phyloP scores from a whole-genome alignment of 1,140 invertebrate species.

The Drosophila parvula region DNA sequence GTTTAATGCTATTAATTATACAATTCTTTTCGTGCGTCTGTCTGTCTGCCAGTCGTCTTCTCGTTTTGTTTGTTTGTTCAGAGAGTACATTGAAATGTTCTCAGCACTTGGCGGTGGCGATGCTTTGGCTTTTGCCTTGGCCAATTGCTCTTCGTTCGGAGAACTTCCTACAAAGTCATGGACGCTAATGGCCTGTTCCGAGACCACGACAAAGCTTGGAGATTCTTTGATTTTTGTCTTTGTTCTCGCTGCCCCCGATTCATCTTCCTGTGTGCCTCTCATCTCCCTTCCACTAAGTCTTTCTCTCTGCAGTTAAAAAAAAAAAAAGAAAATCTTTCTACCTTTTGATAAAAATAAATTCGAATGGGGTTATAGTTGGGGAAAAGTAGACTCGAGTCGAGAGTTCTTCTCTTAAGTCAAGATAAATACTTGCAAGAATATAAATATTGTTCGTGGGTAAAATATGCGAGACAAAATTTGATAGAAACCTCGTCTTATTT shows the following conservation, averaged over 20 bases:
- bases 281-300: conserved; percentile 9
- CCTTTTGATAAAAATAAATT: not conserved
- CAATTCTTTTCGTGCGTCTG: conserved; percentile 45
- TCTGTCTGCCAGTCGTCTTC: conserved; percentile 2
- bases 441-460: no score
- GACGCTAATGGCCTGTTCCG: conserved; percentile 57
- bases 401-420: no score
- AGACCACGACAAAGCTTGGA: conserved; percentile 43
- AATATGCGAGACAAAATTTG: no score
- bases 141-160: conserved; percentile 17
- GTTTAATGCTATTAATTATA: conserved; percentile 77
- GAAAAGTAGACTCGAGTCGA: not conserved
- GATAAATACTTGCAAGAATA: no score
- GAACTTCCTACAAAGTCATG: conserved; percentile 65
- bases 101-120: conserved; percentile 25
- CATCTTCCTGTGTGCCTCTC: not conserved
- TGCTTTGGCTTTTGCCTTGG: conserved; percentile 1
- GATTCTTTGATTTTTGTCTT: conserved; percentile 45
- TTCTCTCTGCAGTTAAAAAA: conserved; percentile 14
- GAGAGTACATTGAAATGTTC: conserved; percentile 40
- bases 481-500: no score
- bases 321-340: not conserved
- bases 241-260: conserved; percentile 33
- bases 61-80: conserved; percentile 34
- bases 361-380: no score